Evolutionary conservation across 2,113 vertebrate species (phyloP).

Genomic region (Neotoma lepida): DNA sequence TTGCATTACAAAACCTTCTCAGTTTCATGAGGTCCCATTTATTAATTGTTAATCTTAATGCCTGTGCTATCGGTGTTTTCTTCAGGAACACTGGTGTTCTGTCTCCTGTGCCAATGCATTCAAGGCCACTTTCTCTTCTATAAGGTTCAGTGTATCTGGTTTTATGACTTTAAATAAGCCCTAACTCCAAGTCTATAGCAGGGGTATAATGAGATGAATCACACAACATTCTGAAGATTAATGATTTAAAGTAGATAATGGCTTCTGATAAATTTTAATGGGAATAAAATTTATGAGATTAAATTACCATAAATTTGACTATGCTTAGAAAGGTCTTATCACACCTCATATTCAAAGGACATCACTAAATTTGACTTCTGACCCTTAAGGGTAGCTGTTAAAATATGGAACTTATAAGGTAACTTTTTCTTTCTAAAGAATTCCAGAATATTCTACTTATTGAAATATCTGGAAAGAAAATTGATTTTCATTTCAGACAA

Average conservation of each 20-base stretch:
- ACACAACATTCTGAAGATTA: conserved; percentile 23
- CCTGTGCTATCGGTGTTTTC: background rate
- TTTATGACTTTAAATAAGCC: background rate
- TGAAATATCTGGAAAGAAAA: background rate
- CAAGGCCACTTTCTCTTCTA: background rate
- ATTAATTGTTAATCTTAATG: background rate
- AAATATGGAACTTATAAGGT: background rate
- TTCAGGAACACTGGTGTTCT: background rate
- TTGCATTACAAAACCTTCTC: background rate
- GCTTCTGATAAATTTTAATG: conserved; percentile 37
- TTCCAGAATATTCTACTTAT: background rate
- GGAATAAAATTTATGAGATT: conserved; percentile 22
- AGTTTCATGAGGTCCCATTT: background rate
- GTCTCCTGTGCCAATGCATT: background rate
- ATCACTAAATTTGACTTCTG: background rate
- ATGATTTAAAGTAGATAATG: background rate
- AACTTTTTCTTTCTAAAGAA: background rate
- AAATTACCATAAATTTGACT: conserved; percentile 1
- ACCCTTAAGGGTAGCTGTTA: background rate
- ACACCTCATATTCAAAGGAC: background rate
- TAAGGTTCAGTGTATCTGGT: background rate
- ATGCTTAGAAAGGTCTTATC: background rate
- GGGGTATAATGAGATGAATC: background rate
- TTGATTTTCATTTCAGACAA: background rate
- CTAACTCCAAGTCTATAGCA: background rate